Percentiles rank a stretch among this genome's conserved stretches.
These are phyloP conservation scores for Enteromius mattozi DNA, from an alignment of 2,797 vertebrate genomes.

Conservation along the genomic window DNA sequence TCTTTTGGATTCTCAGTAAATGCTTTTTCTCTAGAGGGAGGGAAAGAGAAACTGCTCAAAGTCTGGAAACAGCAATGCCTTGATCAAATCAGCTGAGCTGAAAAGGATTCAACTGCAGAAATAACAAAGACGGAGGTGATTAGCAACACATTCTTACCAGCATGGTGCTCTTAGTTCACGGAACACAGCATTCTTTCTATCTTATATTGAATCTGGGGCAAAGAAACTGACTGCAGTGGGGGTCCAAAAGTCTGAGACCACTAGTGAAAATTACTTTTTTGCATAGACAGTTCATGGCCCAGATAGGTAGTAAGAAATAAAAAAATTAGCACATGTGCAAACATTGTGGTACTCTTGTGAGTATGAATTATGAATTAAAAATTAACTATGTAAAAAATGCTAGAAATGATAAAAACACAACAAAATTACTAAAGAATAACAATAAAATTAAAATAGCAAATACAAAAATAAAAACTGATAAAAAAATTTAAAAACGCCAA, in stretches of 20 bases:
- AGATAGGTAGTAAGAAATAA: neutral
- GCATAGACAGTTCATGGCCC: neutral
- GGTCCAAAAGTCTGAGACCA: constrained; percentile 31
- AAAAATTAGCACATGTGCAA: too few relatives aligned
- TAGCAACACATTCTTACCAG: constrained; percentile 42
- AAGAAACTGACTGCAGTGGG: constrained; percentile 27
- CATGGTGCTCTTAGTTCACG: constrained; percentile 45
- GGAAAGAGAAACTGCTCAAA: constrained; percentile 41
- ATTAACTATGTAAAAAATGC: neutral
- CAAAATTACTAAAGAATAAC: neutral
- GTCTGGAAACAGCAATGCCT: constrained; percentile 63
- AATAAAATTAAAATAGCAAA: neutral
- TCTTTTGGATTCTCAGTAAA: constrained; percentile 65
- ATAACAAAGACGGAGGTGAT: constrained; percentile 55
- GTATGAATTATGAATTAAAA: neutral
- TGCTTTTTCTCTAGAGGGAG: constrained; percentile 57
- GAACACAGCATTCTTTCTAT: constrained; percentile 24
- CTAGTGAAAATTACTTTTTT: neutral
- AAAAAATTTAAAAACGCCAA: neutral
- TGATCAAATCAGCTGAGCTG: constrained; percentile 56
- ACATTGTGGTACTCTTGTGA: neutral
- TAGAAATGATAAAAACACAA: neutral
- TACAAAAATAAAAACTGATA: neutral
- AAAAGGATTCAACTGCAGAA: constrained; percentile 52
- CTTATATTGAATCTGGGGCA: constrained; percentile 45